Percentiles rank a stretch among this genome's conserved stretches.
Evolutionary conservation across 2,888 invertebrate species (phyloP).

Genomic region (Drosophila affinis): DNA sequence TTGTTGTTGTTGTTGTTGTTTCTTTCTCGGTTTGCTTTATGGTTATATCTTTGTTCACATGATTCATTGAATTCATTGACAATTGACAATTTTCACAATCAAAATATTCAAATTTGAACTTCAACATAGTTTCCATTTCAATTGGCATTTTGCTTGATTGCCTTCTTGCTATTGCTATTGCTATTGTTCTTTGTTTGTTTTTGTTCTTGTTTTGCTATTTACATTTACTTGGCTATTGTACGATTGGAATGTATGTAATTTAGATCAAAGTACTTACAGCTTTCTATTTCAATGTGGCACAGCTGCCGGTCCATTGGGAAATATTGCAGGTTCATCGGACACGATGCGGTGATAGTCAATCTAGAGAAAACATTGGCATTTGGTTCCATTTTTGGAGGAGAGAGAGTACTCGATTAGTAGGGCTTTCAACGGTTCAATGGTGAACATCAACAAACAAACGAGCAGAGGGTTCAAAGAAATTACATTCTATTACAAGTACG

Average conservation of each 20-base stretch:
- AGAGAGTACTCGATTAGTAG: slow-evolving; percentile 54
- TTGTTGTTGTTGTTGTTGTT: slow-evolving; percentile 24
- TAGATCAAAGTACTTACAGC: slow-evolving; percentile 91
- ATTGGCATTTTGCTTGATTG: slow-evolving; percentile 15
- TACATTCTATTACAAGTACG: slow-evolving; percentile 29
- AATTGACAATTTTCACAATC: slow-evolving; percentile 22
- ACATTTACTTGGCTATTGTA: slow-evolving; percentile 19
- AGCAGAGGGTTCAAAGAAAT: slow-evolving; percentile 53
- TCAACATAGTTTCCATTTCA: slow-evolving; percentile 5
- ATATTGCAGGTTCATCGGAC: slow-evolving; percentile 97
- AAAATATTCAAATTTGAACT: slow-evolving; percentile 5
- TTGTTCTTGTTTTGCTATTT: slow-evolving; percentile 3
- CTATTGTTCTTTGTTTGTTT: not conserved
- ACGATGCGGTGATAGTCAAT: slow-evolving; percentile 96
- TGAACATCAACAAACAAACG: slow-evolving; percentile 74
- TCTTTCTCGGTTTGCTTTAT: not conserved
- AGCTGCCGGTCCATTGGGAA: slow-evolving; percentile 98
- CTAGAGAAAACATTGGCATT: slow-evolving; percentile 51
- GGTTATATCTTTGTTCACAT: slow-evolving; percentile 36
- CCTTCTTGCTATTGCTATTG: not conserved
- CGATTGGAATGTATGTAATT: slow-evolving; percentile 11
- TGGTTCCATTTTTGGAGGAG: slow-evolving; percentile 20
- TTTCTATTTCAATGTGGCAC: slow-evolving; percentile 98
- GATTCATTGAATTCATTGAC: slow-evolving; percentile 12
- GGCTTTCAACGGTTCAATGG: slow-evolving; percentile 9